Evolutionary conservation across 2,113 vertebrate species (phyloP), one percentile per base, ranked within the genome.

Genomic region (Bostrychus sinensis): DNA sequence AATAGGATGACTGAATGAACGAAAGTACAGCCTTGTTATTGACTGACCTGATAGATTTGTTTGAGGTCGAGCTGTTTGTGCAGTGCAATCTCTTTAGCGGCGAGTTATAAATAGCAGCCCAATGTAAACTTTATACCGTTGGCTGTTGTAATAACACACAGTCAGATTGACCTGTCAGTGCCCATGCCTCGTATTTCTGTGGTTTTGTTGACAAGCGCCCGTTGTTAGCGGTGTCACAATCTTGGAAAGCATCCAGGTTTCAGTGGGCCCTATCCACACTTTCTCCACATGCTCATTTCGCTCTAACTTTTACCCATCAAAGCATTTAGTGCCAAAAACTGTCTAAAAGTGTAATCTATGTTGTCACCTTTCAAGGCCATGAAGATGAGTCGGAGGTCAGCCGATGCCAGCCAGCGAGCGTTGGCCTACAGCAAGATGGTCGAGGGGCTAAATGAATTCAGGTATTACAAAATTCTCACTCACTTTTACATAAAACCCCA

Each of bases 401-500:
- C 95, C 86, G 97, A 99, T 87, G 90, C 94, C 86, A 96, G 93
- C 70, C 96, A 98, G 81, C 93, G 96, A 77, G 96, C 93, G 72
- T 82, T 96, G 92, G 95, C 96, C 0, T 96, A 98, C 88, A 97
- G 92, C 89, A 95, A 95, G 25, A 99, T 99, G 84, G 91, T 98
- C 75, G 97, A 99, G 34, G 96, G 97, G 55, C 92, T 99, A n/a
- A 98, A 95, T 84, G 96, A 98, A 72, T 99, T 99, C 92, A 95
- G 97, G 97, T 99, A 89, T 77, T 86, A 81, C 92, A 91, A 81
- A 66, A 9, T 20, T 68, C 46, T 0, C 10, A 48, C 22, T 67
- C 23, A 62, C 43, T 25, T 51, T 28, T 7, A 3, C 56, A 14
- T 51, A 19, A 36, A 9, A n/a, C n/a, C n/a, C n/a, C n/a, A n/a